Conservation (phyloP, 2,888 invertebrate genomes). For the Oscheius onirici region DNA sequence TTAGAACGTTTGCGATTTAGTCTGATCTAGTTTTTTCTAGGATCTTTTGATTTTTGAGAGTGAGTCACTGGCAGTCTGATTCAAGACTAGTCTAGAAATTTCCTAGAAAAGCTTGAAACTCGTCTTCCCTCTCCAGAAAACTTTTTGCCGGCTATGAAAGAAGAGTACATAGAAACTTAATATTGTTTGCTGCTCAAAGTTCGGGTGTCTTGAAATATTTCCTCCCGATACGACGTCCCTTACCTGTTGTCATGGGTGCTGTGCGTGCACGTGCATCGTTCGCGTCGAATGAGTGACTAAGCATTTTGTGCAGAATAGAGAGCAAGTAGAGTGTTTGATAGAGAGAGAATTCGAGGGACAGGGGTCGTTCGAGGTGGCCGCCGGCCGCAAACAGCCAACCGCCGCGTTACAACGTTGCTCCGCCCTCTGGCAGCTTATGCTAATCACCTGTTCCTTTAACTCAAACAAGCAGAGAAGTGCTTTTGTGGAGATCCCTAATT, state of each 20-base stretch:
- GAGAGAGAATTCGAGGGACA: slow-evolving; percentile 26
- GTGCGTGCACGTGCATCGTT: slow-evolving; percentile 28
- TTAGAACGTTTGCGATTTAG: no score
- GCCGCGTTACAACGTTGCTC: slow-evolving; percentile 26
- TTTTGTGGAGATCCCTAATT: no score
- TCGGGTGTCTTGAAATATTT: no score
- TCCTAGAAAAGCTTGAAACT: no score
- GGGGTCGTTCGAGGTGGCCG: slow-evolving; percentile 33
- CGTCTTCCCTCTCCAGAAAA: no score
- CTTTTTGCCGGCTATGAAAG: no score
- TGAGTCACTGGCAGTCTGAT: no score
- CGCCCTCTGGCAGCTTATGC: slow-evolving; percentile 24
- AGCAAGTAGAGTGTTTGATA: slow-evolving; percentile 14
- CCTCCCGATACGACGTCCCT: neutral
- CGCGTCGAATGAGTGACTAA: slow-evolving; percentile 28
- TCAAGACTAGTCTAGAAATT: no score
- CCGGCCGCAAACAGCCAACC: slow-evolving; percentile 30
- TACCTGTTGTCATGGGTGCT: slow-evolving; percentile 28
- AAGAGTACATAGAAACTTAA: no score
- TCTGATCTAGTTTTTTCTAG: no score
- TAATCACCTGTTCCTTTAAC: slow-evolving; percentile 3
- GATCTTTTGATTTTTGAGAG: no score
- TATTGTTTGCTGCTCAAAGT: no score
- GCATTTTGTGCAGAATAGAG: slow-evolving; percentile 24
- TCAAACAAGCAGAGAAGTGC: neutral